Conservation (phyloP, 2,888 invertebrate species). For the Arenicola marina region DNA sequence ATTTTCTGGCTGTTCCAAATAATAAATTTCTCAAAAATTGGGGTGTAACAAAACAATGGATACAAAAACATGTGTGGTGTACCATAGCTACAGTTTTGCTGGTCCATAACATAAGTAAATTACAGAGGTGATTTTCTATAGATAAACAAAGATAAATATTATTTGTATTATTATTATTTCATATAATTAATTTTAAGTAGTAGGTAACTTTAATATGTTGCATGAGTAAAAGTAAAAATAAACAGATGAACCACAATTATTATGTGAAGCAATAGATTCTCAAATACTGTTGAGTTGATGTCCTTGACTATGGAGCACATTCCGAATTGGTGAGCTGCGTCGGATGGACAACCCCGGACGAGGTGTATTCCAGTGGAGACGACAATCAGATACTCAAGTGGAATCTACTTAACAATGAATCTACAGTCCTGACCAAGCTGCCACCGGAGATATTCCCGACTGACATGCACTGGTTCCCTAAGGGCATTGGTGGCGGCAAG, state of each 20-base stretch:
- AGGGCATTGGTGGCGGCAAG: conserved; percentile 62
- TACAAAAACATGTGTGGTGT: too few species aligned
- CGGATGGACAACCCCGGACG: conserved; percentile 92
- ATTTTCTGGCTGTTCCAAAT: too few species aligned
- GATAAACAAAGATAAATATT: too few species aligned
- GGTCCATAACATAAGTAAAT: too few species aligned
- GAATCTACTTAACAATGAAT: conserved; percentile 80
- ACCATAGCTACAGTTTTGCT: too few species aligned
- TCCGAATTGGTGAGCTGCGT: conserved; percentile 84
- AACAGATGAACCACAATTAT: too few species aligned
- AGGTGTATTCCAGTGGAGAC: conserved; percentile 92
- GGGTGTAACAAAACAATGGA: too few species aligned
- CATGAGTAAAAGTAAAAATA: too few species aligned
- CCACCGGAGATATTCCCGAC: conserved; percentile 85
- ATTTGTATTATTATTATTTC: too few species aligned
- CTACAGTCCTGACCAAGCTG: conserved; percentile 72
- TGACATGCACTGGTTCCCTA: conserved; percentile 86
- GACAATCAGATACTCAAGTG: conserved; percentile 87
- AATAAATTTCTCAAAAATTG: too few species aligned
- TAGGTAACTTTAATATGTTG: background rate
- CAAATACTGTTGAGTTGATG: background rate
- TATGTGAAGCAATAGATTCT: too few species aligned
- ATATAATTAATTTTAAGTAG: conserved; percentile 1
- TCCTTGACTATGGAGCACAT: conserved; percentile 38
- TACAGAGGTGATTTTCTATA: too few species aligned